Percentiles rank a stretch among this genome's conserved stretches.
These are phyloP conservation scores for Metaphire vulgaris DNA, from an alignment of 1,140 invertebrate genomes.

Conservation along the genomic window DNA sequence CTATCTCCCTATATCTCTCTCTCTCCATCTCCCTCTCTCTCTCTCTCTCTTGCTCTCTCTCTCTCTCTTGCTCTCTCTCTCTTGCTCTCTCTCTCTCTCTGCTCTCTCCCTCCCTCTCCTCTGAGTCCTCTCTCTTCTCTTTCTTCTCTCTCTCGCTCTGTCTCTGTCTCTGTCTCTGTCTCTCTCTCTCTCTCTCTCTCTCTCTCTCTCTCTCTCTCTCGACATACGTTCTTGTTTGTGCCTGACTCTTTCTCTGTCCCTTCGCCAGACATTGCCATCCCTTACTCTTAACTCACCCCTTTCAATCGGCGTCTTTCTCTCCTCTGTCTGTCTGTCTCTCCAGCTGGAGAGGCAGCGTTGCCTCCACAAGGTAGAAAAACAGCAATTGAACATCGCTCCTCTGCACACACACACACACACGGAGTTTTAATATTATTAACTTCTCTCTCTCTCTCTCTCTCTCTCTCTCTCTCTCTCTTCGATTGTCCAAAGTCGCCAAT, in stretches of 20 bases:
- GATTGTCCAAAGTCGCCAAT: no score
- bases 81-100: neutral
- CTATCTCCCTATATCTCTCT: neutral
- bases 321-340: no score
- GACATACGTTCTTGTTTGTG: no score
- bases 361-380: no score
- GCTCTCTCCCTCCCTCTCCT: neutral
- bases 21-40: neutral
- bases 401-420: no score
- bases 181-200: neutral
- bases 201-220: neutral
- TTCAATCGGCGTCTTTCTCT: neutral
- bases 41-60: neutral
- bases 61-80: neutral
- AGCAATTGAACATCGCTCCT: no score
- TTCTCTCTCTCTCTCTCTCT: no score
- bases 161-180: no score
- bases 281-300: neutral
- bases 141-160: neutral
- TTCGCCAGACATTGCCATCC: neutral
- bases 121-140: neutral
- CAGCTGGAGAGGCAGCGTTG: no score
- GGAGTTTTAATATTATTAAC: no score
- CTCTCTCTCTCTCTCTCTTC: no score
- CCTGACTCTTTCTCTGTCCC: no score